Evolutionary conservation across 2,797 vertebrate genomes (phyloP), one percentile per base, ranked within the genome.

Genomic region (Rhodeus uyekii): DNA sequence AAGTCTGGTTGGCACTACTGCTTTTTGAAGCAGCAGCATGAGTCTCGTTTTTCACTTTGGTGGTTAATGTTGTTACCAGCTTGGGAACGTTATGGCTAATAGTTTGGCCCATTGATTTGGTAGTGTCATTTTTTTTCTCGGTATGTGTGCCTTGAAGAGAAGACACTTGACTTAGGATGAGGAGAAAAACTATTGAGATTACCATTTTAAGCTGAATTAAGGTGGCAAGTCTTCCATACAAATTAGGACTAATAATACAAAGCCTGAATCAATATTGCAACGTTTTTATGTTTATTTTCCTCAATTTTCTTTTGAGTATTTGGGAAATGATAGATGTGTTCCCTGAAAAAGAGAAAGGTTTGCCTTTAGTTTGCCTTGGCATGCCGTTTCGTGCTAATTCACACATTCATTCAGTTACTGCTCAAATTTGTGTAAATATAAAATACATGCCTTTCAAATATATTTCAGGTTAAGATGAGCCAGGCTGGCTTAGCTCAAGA

Each of bases 131-230:
- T 90, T 89, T 93, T 65, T 92, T 93, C 84, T 92, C 42, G 8
- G 14, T 74, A 44, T 36, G 46, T 65, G 18, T 65, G 76, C 12
- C 68, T 80, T 80, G 55, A 46, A 72, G 29, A 67, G 92, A 92
- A 84, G 93, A 88, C 65, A 93, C 88, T 74, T 94, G 91, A 83
- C 89, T 85, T 83, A 95, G 90, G 71, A 95, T 89, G 86, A 94
- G 87, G 86, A 95, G 82, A 88, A 94, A 88, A 83, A 90, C 89
- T 50, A 94, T 36, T 84, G 87, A 90, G 90, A 94, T 91, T 77
- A 94, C 38, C 94, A 95, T 95, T 88, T 92, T 92, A 83, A 82
- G 32, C 58, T 60, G 55, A 58, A 14, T n/a, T 46, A 32, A 63
- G 10, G 29, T 44, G 22, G 42, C 14, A 18, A 50, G 18, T 32